phyloP scores from a whole-genome alignment of 2,797 vertebrate genomes.

The Crocodylus rhombifer region DNA sequence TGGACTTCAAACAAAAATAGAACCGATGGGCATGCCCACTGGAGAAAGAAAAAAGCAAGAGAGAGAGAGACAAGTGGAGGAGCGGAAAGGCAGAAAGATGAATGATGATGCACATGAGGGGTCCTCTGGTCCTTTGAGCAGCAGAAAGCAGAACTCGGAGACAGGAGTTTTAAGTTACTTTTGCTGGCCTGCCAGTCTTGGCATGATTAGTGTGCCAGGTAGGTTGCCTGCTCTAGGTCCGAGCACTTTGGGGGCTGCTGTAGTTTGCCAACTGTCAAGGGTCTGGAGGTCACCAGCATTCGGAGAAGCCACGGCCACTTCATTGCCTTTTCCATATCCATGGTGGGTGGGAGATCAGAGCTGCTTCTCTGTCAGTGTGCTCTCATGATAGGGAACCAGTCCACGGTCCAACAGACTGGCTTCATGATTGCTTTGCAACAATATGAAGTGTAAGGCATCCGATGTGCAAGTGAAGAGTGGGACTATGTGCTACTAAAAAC shows the following conservation, averaged over 20 bases:
- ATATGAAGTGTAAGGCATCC: rapidly evolving
- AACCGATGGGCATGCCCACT: constrained; percentile 25
- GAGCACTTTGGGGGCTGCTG: neutral
- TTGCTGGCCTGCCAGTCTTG: neutral
- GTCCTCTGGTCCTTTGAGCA: neutral
- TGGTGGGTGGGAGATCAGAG: neutral
- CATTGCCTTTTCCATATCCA: neutral
- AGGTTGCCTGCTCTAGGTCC: neutral
- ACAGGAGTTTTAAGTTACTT: neutral
- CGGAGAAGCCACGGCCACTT: neutral
- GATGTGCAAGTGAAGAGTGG: neutral
- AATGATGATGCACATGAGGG: constrained; percentile 39
- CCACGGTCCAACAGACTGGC: no score
- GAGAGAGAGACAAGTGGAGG: constrained; percentile 4
- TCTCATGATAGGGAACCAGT: neutral
- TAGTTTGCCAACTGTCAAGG: neutral
- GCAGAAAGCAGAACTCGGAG: neutral
- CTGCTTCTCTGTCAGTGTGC: neutral
- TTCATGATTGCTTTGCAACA: neutral
- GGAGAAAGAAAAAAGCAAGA: constrained; percentile 10
- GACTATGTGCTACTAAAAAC: neutral
- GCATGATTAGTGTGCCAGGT: neutral
- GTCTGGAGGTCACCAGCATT: rapidly evolving
- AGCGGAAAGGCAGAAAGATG: neutral
- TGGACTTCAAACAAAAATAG: constrained; percentile 52